Conservation (phyloP, 2,113 vertebrate genomes). For the Acanthochromis polyacanthus region DNA sequence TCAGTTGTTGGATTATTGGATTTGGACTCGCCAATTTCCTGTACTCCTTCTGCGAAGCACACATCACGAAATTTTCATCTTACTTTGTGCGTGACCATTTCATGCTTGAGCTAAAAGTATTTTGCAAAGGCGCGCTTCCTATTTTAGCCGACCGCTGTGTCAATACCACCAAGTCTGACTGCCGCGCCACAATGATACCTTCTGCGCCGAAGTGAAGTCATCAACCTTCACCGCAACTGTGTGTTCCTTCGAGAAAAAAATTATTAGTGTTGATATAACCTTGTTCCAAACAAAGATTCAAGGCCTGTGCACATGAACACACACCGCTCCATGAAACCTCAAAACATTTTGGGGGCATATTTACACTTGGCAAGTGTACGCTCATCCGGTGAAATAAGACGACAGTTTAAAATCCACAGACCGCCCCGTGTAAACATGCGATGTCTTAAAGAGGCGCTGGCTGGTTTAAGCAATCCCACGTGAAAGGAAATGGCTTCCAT, state of each 20-base stretch:
- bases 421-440: slow-evolving; percentile 72
- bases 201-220: slow-evolving; percentile 57
- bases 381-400: slow-evolving; percentile 60
- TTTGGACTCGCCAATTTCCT: slow-evolving; percentile 49
- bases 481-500: slow-evolving; percentile 84
- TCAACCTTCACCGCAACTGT: slow-evolving; percentile 48
- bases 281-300: slow-evolving; percentile 71
- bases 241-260: slow-evolving; percentile 44
- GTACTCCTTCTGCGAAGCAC: slow-evolving; percentile 26
- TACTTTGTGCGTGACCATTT: slow-evolving; percentile 31
- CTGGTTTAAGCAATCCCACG: slow-evolving; percentile 73
- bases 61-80: slow-evolving; percentile 30
- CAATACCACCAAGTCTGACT: slow-evolving; percentile 59
- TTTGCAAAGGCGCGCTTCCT: slow-evolving; percentile 42
- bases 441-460: slow-evolving; percentile 70
- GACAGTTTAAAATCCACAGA: slow-evolving; percentile 75
- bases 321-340: slow-evolving; percentile 47
- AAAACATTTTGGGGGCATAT: slow-evolving; percentile 51
- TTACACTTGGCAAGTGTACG: slow-evolving; percentile 60
- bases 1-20: slow-evolving; percentile 50
- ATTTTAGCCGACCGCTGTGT: slow-evolving; percentile 69
- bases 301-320: slow-evolving; percentile 52
- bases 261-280: slow-evolving; percentile 73
- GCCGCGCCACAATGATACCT: slow-evolving; percentile 71
- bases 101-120: slow-evolving; percentile 49